Conservation (phyloP, 37 sponge, comb jelly and placozoan species). For the Crambe crambe region DNA sequence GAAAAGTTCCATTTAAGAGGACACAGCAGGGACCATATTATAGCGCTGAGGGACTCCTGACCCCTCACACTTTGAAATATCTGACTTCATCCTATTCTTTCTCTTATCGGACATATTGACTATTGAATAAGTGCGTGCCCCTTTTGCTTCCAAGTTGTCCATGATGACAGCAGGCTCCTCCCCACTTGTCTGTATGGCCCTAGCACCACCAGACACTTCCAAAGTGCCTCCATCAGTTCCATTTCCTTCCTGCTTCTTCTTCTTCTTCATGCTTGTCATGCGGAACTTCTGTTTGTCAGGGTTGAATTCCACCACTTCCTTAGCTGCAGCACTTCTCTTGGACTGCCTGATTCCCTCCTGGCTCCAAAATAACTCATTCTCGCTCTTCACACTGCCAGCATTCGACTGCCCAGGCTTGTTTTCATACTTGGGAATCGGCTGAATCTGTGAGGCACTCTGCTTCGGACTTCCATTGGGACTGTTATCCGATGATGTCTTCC, state of each 20-base stretch:
- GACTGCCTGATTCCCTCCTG: background rate
- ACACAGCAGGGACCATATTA: background rate
- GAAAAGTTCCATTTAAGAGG: background rate
- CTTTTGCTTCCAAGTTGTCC: background rate
- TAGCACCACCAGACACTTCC: background rate
- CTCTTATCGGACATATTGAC: conserved; percentile 39
- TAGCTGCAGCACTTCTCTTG: conserved; percentile 4
- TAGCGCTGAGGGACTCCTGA: conserved; percentile 45
- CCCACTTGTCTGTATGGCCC: background rate
- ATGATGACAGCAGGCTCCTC: background rate
- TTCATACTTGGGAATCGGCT: background rate
- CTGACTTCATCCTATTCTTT: conserved; percentile 27
- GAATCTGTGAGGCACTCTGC: background rate
- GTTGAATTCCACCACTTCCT: conserved; percentile 46
- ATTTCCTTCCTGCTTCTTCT: conserved; percentile 1
- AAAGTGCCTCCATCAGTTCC: background rate
- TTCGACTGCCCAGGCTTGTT: background rate
- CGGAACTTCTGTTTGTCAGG: background rate
- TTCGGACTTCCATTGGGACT: background rate
- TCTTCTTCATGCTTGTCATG: background rate
- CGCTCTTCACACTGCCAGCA: background rate
- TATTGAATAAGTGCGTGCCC: conserved; percentile 7
- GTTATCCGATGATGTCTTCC: background rate
- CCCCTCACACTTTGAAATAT: conserved; percentile 27
- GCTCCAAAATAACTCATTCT: background rate